A percentile compares a stretch with the other conserved stretches of the same genome.
phyloP scores from a whole-genome alignment of 2,888 invertebrate genomes.

The Heterodera filipjevi region DNA sequence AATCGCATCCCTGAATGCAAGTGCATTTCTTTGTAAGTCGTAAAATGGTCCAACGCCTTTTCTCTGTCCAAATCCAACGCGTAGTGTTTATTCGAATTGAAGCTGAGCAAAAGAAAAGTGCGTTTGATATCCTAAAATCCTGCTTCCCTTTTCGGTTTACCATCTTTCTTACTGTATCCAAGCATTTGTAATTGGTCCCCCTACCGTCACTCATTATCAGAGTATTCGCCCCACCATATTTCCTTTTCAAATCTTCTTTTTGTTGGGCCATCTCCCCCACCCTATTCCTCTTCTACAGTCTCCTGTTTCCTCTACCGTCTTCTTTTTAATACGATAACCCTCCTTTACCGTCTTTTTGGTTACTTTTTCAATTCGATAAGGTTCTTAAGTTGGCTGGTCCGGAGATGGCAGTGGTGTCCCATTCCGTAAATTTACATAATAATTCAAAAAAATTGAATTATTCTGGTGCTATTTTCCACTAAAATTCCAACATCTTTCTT shows the following conservation, averaged over 20 bases:
- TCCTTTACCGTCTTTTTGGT: neutral
- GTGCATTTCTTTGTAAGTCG: neutral
- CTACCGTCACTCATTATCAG: too few relatives aligned
- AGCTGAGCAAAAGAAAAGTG: neutral
- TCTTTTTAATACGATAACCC: neutral
- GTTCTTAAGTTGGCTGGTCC: too few relatives aligned
- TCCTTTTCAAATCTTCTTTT: neutral
- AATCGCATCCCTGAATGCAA: too few relatives aligned
- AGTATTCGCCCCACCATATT: neutral
- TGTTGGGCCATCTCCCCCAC: neutral
- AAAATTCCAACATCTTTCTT: too few relatives aligned
- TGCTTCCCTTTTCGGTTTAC: too few relatives aligned
- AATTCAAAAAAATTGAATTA: too few relatives aligned
- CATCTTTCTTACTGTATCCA: too few relatives aligned
- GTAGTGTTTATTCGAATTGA: neutral
- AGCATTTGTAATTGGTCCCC: too few relatives aligned
- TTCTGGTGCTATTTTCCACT: too few relatives aligned
- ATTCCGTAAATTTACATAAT: too few relatives aligned
- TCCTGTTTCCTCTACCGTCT: neutral
- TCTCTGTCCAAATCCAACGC: slow-evolving; percentile 16
- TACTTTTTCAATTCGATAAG: neutral
- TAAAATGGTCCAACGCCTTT: neutral
- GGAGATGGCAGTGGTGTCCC: too few relatives aligned
- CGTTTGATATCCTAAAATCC: neutral
- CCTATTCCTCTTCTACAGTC: neutral